These are phyloP conservation scores for Ursus arctos DNA, from an alignment of 2,113 vertebrate genomes.

Conservation along the genomic window DNA sequence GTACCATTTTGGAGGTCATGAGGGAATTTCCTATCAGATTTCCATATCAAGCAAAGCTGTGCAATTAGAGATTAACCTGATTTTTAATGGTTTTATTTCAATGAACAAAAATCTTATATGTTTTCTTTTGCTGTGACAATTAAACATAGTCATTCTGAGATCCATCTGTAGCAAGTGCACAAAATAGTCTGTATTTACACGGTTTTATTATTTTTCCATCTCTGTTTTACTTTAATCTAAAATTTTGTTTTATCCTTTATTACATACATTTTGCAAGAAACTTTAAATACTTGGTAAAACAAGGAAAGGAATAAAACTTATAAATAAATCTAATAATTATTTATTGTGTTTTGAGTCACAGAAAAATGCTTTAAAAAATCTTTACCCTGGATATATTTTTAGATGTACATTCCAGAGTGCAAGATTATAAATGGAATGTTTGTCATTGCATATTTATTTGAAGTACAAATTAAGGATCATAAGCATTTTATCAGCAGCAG, in stretches of 20 bases:
- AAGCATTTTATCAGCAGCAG: slow-evolving; percentile 17
- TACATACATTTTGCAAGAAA: background rate
- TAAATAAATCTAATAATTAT: slow-evolving; percentile 18
- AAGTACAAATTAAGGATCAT: slow-evolving; percentile 40
- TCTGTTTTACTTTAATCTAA: background rate
- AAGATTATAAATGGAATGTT: background rate
- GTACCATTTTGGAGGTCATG: background rate
- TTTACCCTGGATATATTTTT: background rate
- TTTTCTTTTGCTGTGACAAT: background rate
- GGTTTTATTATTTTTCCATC: background rate
- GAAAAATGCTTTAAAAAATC: background rate
- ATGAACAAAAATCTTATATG: background rate
- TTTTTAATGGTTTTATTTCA: background rate
- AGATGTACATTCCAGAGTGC: background rate
- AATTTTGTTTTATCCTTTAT: background rate
- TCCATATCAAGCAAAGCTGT: background rate
- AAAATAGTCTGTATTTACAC: background rate
- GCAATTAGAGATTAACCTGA: background rate
- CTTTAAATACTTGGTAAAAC: background rate
- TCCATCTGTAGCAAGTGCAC: background rate
- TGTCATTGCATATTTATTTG: background rate
- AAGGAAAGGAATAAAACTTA: background rate
- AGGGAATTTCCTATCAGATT: background rate
- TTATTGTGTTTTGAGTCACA: background rate
- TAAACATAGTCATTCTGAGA: background rate